Evolutionary conservation across 2,888 invertebrate species (phyloP), one percentile per base, ranked within the genome.

Genomic region (Laothoe populi): DNA sequence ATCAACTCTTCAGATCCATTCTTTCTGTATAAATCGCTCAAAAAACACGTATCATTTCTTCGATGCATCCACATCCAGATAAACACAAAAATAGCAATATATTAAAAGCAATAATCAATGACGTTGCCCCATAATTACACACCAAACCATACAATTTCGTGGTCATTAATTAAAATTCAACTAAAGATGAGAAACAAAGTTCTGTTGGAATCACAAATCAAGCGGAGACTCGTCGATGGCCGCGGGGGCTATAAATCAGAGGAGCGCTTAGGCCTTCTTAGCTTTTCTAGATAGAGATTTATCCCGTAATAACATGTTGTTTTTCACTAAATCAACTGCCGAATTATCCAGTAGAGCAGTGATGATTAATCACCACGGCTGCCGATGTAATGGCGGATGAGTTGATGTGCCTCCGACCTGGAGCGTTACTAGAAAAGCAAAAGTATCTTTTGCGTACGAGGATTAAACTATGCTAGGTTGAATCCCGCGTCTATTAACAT

Each of bases 261-360:
- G 78, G 80, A 81, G 87, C 86, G 88, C 90, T 92, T 92, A 92
- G 91, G 89, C 88, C 91, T 91, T 88, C 91, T 92, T 91, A 92
- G 91, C 91, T 90, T 92, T 92, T 91, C 92, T 92, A 92, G 92
- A 92, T 92, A 92, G 87, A 92, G 92, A 92, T 92, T 92, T 92
- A 92, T 92, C 90, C 90, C 83, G 81, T 92, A 92, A 92, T 92
- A 92, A 91, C 91, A 92, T 78, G 90, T 90, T 92, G 88, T 84
- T 89, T 92, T 92, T 91, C 90, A 90, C 87, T 92, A 91, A 91
- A 92, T 92, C 92, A 91, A 89, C 86, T 84, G 84, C 92, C 92
- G 92, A 92, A 92, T 92, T 92, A 92, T 92, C 92, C 92, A 84
- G 92, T 92, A 92, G 92, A 92, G 83, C 76, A 83, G 79, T 82